Percentiles rank a stretch among this genome's conserved stretches.
Conservation (phyloP, 2,113 vertebrate species). For the Plectropomus leopardus region DNA sequence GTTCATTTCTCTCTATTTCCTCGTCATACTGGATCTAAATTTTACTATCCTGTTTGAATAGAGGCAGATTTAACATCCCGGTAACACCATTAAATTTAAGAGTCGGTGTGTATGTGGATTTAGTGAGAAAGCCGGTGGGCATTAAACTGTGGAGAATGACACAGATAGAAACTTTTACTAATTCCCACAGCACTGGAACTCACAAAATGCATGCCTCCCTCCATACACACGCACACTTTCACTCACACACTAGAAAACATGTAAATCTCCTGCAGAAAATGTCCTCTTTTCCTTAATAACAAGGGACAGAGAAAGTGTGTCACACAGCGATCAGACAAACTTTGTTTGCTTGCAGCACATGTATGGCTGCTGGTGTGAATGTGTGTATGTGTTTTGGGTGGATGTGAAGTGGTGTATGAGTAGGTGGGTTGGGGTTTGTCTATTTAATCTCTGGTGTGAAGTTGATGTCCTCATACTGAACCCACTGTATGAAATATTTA, state of each 20-base stretch:
- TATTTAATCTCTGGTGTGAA: slow-evolving; percentile 46
- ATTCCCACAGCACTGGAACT: slow-evolving; percentile 52
- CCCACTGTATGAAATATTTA: slow-evolving; percentile 63
- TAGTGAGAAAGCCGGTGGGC: slow-evolving; percentile 55
- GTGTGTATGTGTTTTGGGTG: neutral
- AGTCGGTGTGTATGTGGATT: slow-evolving; percentile 38
- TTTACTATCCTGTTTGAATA: slow-evolving; percentile 43
- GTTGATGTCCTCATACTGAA: slow-evolving; percentile 63
- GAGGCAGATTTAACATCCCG: slow-evolving; percentile 33
- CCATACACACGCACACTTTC: slow-evolving; percentile 2
- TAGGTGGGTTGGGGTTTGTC: slow-evolving; percentile 1
- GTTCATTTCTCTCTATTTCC: slow-evolving; percentile 19
- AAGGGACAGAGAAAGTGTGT: slow-evolving; percentile 65
- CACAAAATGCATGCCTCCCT: slow-evolving; percentile 11
- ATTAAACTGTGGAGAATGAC: slow-evolving; percentile 66
- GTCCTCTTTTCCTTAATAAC: slow-evolving; percentile 45
- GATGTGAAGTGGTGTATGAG: slow-evolving; percentile 13
- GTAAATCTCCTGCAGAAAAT: slow-evolving; percentile 49
- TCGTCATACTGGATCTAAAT: slow-evolving; percentile 13
- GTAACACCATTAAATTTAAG: slow-evolving; percentile 49
- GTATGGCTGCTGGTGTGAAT: neutral
- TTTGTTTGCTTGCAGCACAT: slow-evolving; percentile 28
- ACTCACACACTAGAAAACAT: slow-evolving; percentile 26
- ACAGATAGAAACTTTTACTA: slow-evolving; percentile 70
- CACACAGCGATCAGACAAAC: slow-evolving; percentile 33